Evolutionary conservation across 1,140 invertebrate genomes (phyloP).

Genomic region (Scylla paramamosain): DNA sequence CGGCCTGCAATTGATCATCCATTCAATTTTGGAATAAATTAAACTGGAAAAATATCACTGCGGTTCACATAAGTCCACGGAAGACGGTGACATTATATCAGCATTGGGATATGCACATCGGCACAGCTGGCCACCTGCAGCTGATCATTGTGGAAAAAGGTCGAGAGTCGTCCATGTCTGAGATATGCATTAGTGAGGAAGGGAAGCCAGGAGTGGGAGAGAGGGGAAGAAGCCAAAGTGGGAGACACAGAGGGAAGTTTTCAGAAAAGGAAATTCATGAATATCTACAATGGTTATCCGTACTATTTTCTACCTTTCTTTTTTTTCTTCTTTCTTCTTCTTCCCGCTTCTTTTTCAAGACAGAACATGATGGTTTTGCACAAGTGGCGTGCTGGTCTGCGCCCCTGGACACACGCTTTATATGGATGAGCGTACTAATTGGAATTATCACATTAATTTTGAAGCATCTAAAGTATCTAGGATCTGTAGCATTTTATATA

Average conservation of each 20-base stretch:
- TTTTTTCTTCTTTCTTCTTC: too few species aligned
- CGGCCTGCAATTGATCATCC: neutral
- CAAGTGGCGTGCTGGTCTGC: too few species aligned
- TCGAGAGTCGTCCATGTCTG: neutral
- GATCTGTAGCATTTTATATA: too few species aligned
- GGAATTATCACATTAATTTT: too few species aligned
- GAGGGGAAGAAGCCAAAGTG: neutral
- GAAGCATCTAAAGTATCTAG: too few species aligned
- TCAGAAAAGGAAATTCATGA: too few species aligned
- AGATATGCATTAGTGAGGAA: neutral
- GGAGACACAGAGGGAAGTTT: neutral
- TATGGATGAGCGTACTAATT: too few species aligned
- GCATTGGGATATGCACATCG: neutral
- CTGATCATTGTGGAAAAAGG: neutral
- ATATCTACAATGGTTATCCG: too few species aligned
- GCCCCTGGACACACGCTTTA: too few species aligned
- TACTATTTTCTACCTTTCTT: too few species aligned
- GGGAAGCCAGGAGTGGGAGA: neutral
- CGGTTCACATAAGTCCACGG: neutral
- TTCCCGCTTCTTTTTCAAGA: too few species aligned
- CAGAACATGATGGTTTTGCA: too few species aligned
- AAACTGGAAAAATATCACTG: neutral
- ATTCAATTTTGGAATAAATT: neutral
- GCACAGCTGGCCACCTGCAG: neutral
- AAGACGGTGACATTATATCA: neutral